These are phyloP conservation scores for Tribolium madens DNA, from an alignment of 1,140 invertebrate species.

Conservation along the genomic window DNA sequence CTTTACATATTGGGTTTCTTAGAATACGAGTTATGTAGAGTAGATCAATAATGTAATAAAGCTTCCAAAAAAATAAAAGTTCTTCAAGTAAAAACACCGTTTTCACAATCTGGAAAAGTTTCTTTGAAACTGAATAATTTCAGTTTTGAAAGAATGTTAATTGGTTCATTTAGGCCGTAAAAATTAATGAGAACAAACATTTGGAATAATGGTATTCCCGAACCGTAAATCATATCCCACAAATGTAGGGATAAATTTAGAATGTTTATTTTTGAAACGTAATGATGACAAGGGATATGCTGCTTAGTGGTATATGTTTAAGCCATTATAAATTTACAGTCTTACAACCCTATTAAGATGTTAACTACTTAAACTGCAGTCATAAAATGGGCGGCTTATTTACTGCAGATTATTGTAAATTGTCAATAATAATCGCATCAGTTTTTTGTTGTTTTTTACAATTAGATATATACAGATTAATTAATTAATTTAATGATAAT, in stretches of 20 bases:
- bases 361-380: neutral
- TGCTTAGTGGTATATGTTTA: neutral
- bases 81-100: no score
- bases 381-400: neutral
- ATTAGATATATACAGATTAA: neutral
- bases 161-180: neutral
- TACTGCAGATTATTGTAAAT: neutral
- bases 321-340: neutral
- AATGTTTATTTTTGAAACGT: neutral
- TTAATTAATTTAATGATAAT: neutral
- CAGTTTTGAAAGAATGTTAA: neutral
- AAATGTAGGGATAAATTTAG: neutral
- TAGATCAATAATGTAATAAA: neutral
- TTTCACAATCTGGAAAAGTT: neutral
- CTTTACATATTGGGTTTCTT: neutral
- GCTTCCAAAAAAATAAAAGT: no score
- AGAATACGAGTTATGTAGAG: neutral
- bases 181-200: neutral
- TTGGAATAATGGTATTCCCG: neutral
- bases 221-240: neutral
- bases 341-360: neutral
- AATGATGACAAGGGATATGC: neutral
- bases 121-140: no score
- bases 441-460: neutral
- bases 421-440: neutral